Evolutionary conservation across 2,113 vertebrate species (phyloP), one percentile per base, ranked within the genome.

Genomic region (Dipodomys spectabilis): DNA sequence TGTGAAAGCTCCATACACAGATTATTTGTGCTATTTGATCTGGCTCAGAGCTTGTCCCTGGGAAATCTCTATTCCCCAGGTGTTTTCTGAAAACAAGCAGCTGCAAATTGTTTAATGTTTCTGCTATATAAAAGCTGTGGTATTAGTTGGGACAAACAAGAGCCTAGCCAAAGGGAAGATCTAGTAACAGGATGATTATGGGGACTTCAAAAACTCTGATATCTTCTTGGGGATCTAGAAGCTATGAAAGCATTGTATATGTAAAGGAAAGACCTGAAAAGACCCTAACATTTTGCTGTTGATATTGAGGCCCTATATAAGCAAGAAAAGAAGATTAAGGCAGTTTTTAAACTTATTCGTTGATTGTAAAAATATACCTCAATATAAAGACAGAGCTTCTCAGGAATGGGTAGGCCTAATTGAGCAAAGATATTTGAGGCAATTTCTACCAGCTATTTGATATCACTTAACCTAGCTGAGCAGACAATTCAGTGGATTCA

Each of bases 1-100:
- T 30, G 7, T 73, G 82, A 82, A 60, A 86, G 75, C 4, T 8
- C 6, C 13, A 35, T 64, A 83, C 53, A 90, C 13, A 79, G 27
- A 16, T 18, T 79, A 45, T 60, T 82, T 62, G 71, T 81, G 13
- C 82, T 89, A 89, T 93, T 92, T 89, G 35, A 69, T 89, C 30
- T 95, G 20, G n/a, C 32, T 74, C 77, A 75, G 9, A 39, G 7
- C 9, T 92, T 86, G n/a, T 82, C 35, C 15, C 79, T 73, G 12
- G 27, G n/a, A 93, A 86, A 82, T 92, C 2, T 2, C 28, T 68
- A n/a, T 93, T 64, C 16, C 35, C 19, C 72, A 62, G 30, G 44
- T 86, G 6, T 39, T 90, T 78, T 71, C 64, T 78, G 16, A 93
- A 88, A 72, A 91, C 5, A 91, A 68, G 15, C 39, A 89, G 23